Evolutionary conservation across 35 echinoderm and acorn worm species (phyloP).

Genomic region (Ophioderma brevispina): DNA sequence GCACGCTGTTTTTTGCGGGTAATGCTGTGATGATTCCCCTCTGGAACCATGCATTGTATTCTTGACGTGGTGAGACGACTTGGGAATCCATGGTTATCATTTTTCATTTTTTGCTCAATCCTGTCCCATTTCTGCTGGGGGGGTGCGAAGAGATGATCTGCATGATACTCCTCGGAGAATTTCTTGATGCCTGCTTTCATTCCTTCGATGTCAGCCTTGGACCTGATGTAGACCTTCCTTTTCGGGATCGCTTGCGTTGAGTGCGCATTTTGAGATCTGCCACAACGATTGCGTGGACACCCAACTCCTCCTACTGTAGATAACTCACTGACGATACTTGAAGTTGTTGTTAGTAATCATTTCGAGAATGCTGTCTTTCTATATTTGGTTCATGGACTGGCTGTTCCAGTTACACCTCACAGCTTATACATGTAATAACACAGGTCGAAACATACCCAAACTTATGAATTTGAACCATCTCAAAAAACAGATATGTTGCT

Average conservation of each 20-base stretch:
- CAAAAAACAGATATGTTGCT: too few species aligned
- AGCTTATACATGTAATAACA: too few species aligned
- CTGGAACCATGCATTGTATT: constrained; percentile 23
- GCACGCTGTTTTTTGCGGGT: constrained; percentile 9
- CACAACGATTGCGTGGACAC: not conserved
- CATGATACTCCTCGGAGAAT: not conserved
- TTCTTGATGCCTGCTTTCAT: not conserved
- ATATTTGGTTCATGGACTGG: not conserved
- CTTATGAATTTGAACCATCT: too few species aligned
- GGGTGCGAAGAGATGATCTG: not conserved
- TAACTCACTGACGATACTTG: not conserved
- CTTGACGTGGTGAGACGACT: not conserved
- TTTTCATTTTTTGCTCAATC: not conserved
- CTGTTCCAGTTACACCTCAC: too few species aligned
- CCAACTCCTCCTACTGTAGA: not conserved
- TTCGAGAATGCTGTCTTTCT: not conserved
- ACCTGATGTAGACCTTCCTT: not conserved
- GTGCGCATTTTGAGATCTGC: not conserved
- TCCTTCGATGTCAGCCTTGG: not conserved
- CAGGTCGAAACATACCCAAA: too few species aligned
- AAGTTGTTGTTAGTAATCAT: not conserved
- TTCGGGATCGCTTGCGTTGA: not conserved
- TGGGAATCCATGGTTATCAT: constrained; percentile 21
- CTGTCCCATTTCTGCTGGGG: not conserved
- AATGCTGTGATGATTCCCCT: not conserved